Percentiles rank a stretch among this genome's conserved stretches.
Evolutionary conservation across 2,113 vertebrate species (phyloP).

Genomic region (Guaruba guarouba): DNA sequence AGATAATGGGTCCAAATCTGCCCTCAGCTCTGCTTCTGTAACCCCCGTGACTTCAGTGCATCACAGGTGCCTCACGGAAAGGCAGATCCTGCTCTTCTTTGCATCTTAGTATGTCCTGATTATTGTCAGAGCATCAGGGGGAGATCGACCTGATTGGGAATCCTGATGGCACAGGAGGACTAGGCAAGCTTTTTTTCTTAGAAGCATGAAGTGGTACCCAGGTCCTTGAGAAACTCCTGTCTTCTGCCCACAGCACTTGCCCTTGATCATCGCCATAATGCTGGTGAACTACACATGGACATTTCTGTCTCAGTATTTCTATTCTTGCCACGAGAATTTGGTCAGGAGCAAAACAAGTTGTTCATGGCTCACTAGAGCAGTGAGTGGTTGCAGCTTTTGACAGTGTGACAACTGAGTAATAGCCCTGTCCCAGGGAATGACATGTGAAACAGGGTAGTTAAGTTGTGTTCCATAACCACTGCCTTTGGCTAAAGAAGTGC

Average conservation of each 20-base stretch:
- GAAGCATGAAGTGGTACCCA: neutral
- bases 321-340: neutral
- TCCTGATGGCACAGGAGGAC: neutral
- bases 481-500: neutral
- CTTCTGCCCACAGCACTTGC: neutral
- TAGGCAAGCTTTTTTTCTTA: neutral
- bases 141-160: neutral
- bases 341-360: neutral
- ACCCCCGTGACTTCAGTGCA: neutral
- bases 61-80: neutral
- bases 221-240: neutral
- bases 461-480: neutral
- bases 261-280: neutral
- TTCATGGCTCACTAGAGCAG: conserved; percentile 34
- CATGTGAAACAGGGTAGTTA: neutral
- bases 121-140: neutral
- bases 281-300: neutral
- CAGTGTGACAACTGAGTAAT: neutral
- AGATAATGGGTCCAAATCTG: neutral
- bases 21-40: neutral
- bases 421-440: neutral
- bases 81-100: neutral
- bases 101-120: neutral
- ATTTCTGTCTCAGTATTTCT: neutral
- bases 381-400: neutral